Evolutionary conservation across 2,113 vertebrate species (phyloP), one percentile per base, ranked within the genome.

Genomic region (Phrynocephalus versicolor): DNA sequence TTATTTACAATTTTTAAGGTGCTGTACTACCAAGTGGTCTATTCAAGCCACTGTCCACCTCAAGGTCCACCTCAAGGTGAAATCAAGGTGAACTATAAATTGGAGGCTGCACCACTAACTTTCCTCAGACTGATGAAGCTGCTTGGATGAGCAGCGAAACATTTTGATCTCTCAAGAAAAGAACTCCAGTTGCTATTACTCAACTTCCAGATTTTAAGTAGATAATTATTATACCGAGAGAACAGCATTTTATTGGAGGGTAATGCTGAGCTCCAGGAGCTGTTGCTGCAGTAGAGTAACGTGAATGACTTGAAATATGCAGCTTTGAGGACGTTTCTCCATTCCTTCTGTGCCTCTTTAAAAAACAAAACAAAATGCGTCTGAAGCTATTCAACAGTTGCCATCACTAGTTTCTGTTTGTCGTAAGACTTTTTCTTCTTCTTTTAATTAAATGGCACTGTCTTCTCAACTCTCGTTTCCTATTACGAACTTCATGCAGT

Each of bases 361-460:
- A 84, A 89, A 81, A 87, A 86, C n/a, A n/a, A 51, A 51, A 51
- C 45, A 51, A 74, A 2, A 2, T 0, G 0, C 84, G 85, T 84
- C 55, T 14, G 30, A 79, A 87, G 79, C 79, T 93, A 85, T 89
- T 79, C 82, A 87, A 82, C 23, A n/a, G 82, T 37, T 70, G 87
- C 85, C 76, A 58, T 90, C 88, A 84, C 81, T 80, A 90, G 86
- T 85, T 83, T 85, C 84, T 84, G 88, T 89, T 64, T 71, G 15
- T 81, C 88, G 89, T 91, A 90, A 93, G 79, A 89, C 82, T 37
- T 88, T 87, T 92, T n/a, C n/a, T n/a, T n/a, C n/a, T n/a, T n/a
- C n/a, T 87, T 89, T 88, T 87, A 78, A 51, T 79, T 81, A 37
- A 86, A 92, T 79, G 89, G 60, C 86, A 91, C 69, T 33, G 69